These are phyloP conservation scores for Trematomus loennbergii DNA, from an alignment of 2,113 vertebrate genomes.

Conservation along the genomic window DNA sequence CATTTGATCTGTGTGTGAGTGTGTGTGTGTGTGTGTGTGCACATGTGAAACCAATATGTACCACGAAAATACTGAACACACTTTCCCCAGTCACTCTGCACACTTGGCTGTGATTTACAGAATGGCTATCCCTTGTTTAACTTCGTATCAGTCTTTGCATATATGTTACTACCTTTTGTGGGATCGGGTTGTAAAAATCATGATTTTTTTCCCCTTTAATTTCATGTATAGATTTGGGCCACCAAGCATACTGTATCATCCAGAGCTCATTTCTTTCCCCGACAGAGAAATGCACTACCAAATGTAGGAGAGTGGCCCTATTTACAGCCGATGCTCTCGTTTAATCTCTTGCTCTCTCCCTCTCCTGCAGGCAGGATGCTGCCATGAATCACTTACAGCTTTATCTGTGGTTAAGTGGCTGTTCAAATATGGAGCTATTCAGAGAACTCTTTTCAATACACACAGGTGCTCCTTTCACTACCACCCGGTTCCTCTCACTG, in stretches of 20 bases:
- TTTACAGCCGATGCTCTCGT: constrained; percentile 71
- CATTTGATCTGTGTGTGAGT: too few relatives aligned
- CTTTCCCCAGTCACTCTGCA: neutral
- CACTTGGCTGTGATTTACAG: neutral
- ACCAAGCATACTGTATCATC: constrained; percentile 26
- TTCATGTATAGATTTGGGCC: constrained; percentile 19
- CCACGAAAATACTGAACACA: neutral
- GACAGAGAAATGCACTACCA: constrained; percentile 49
- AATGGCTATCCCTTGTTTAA: neutral
- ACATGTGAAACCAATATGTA: too few relatives aligned
- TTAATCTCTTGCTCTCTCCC: constrained; percentile 39
- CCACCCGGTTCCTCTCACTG: constrained; percentile 12
- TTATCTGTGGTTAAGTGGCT: constrained; percentile 70
- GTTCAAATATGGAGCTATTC: constrained; percentile 75
- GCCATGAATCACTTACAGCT: constrained; percentile 71
- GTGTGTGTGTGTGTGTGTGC: too few relatives aligned
- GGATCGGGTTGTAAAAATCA: neutral
- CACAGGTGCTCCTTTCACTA: constrained; percentile 75
- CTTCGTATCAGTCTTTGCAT: neutral
- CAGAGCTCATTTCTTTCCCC: constrained; percentile 34
- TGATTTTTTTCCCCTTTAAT: neutral
- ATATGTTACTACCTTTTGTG: neutral
- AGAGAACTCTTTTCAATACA: constrained; percentile 67
- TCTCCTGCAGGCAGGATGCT: constrained; percentile 68
- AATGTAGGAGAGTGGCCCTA: constrained; percentile 57